These are phyloP conservation scores for Channallabes apus DNA, from an alignment of 2,797 vertebrate genomes.

Conservation along the genomic window DNA sequence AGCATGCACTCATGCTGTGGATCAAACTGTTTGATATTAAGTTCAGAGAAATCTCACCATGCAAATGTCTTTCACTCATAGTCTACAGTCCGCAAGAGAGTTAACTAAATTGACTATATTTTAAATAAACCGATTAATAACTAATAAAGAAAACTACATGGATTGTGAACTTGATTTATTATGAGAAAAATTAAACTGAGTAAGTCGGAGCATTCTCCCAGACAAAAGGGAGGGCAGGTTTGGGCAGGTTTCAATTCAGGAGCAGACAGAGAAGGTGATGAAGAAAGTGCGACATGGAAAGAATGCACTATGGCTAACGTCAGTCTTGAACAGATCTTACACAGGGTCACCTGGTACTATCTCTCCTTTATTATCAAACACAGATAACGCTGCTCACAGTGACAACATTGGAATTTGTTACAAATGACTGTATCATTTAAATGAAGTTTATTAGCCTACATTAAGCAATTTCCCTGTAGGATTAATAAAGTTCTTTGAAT, in stretches of 20 bases:
- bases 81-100: background rate
- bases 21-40: background rate
- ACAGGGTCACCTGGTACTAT: background rate
- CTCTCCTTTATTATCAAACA: background rate
- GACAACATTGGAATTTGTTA: background rate
- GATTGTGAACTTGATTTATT: background rate
- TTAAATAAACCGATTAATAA: constrained; percentile 1
- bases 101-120: no score
- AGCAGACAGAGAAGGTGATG: constrained; percentile 1
- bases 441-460: background rate
- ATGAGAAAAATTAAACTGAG: background rate
- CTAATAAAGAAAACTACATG: background rate
- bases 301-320: background rate
- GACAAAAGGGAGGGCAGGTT: background rate
- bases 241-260: background rate
- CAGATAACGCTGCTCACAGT: background rate
- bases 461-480: background rate
- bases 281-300: background rate
- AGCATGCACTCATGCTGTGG: background rate
- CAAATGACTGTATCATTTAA: background rate
- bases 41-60: background rate
- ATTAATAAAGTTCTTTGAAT: no score
- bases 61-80: background rate
- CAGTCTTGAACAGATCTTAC: background rate
- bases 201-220: background rate